phyloP scores from a whole-genome alignment of 2,888 invertebrate genomes.

The Ellobium chinense region DNA sequence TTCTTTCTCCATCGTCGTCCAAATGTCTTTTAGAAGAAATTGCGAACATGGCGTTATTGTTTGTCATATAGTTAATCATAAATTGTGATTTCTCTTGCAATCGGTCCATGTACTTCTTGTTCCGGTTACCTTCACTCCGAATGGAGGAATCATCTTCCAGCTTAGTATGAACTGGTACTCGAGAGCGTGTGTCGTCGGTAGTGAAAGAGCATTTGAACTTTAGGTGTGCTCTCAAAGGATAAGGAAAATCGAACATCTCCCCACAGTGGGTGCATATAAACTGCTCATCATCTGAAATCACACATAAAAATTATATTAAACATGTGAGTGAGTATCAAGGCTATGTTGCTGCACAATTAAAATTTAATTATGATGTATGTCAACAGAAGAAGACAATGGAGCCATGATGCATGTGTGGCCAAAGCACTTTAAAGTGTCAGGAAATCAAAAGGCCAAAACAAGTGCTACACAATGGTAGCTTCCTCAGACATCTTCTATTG shows the following conservation, averaged over 20 bases:
- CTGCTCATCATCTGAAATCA: constrained; percentile 55
- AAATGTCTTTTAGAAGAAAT: constrained; percentile 15
- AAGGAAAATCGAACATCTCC: constrained; percentile 70
- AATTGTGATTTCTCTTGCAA: constrained; percentile 8
- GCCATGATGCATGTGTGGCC: too few species aligned
- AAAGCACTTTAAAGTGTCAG: too few species aligned
- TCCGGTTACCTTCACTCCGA: neutral
- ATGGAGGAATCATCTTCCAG: neutral
- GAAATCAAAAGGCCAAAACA: too few species aligned
- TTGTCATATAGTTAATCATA: constrained; percentile 17
- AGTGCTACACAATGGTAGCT: too few species aligned
- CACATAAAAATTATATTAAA: too few species aligned
- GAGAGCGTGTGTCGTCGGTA: neutral
- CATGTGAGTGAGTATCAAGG: too few species aligned
- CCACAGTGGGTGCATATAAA: constrained; percentile 69
- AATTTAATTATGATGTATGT: too few species aligned
- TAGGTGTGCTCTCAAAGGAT: constrained; percentile 72
- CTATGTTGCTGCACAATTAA: too few species aligned
- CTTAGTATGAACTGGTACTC: neutral
- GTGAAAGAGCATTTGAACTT: constrained; percentile 69
- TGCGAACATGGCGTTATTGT: constrained; percentile 16
- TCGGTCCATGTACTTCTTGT: neutral
- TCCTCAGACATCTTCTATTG: too few species aligned
- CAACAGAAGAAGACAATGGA: too few species aligned
- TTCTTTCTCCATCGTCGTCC: neutral